Percentiles rank a stretch among this genome's conserved stretches.
phyloP scores from a whole-genome alignment of 2,797 vertebrate genomes.

The Hydrocynus forskahlii region DNA sequence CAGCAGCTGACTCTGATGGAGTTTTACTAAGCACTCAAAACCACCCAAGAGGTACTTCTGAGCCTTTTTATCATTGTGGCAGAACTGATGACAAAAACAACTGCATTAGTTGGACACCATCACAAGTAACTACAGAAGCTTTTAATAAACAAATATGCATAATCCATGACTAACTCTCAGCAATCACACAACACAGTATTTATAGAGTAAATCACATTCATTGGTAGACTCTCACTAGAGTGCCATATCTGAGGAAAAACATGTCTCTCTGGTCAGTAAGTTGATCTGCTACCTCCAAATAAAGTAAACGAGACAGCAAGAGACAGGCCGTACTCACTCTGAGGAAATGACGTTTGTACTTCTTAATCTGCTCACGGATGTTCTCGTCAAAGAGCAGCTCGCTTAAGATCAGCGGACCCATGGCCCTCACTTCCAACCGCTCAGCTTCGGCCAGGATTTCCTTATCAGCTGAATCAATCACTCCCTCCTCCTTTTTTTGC shows the following conservation, averaged over 20 bases:
- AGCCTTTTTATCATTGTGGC: slow-evolving; percentile 98
- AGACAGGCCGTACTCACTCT: slow-evolving; percentile 76
- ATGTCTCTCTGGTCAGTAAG: background rate
- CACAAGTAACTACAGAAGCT: background rate
- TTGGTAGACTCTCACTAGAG: background rate
- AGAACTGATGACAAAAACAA: slow-evolving; percentile 81
- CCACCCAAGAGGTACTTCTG: slow-evolving; percentile 96
- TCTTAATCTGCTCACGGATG: slow-evolving; percentile 95
- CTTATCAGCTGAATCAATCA: slow-evolving; percentile 90
- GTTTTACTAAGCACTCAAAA: slow-evolving; percentile 95
- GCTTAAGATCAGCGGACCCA: slow-evolving; percentile 94
- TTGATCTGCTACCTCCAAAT: background rate
- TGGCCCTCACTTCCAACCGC: slow-evolving; percentile 93
- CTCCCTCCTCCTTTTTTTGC: slow-evolving; percentile 93
- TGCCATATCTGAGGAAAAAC: background rate
- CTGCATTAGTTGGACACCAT: background rate
- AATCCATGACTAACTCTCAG: background rate
- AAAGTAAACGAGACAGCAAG: background rate
- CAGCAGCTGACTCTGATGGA: slow-evolving; percentile 92
- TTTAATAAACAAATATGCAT: background rate
- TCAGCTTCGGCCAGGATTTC: slow-evolving; percentile 96
- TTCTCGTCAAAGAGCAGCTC: slow-evolving; percentile 95
- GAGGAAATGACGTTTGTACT: slow-evolving; percentile 94
- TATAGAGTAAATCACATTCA: background rate
- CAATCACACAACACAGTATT: background rate